These are phyloP conservation scores for Meiosimyza decipiens DNA, from an alignment of 2,888 invertebrate species.

Conservation along the genomic window DNA sequence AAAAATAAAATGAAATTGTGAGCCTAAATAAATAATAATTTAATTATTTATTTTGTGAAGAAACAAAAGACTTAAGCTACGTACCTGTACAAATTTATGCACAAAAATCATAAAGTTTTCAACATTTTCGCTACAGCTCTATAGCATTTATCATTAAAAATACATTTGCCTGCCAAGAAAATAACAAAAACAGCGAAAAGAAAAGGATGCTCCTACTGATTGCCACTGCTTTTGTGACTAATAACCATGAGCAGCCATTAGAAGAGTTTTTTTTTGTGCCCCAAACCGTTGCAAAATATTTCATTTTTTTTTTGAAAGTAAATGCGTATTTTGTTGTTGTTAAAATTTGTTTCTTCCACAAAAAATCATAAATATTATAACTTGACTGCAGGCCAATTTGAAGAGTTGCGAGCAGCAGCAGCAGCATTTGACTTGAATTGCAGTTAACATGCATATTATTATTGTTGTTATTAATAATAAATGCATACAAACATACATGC, in stretches of 20 bases:
- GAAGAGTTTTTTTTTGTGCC: neutral
- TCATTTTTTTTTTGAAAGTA: neutral
- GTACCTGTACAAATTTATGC: conserved; percentile 26
- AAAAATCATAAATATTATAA: conserved; percentile 19
- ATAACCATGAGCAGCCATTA: conserved; percentile 21
- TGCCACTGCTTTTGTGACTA: conserved; percentile 1
- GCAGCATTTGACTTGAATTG: too few species aligned
- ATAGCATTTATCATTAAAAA: conserved; percentile 21
- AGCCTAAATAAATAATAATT: too few species aligned
- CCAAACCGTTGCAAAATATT: conserved; percentile 13
- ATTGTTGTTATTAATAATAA: conserved; percentile 10
- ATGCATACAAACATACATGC: too few species aligned
- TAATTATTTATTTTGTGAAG: neutral
- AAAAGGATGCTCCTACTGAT: neutral
- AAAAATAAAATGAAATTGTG: neutral
- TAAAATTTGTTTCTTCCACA: neutral
- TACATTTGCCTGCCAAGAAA: conserved; percentile 13
- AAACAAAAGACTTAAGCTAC: conserved; percentile 34
- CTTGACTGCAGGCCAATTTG: conserved; percentile 15
- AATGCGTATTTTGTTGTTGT: neutral
- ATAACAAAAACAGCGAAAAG: conserved; percentile 6
- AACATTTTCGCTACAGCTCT: too few species aligned
- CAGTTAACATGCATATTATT: conserved; percentile 11
- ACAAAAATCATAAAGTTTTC: too few species aligned
- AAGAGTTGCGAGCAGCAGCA: neutral